A percentile compares a stretch with the other conserved stretches of the same genome.
These are phyloP conservation scores for Gasterosteus nipponicus DNA, from an alignment of 2,113 vertebrate genomes.

Conservation along the genomic window DNA sequence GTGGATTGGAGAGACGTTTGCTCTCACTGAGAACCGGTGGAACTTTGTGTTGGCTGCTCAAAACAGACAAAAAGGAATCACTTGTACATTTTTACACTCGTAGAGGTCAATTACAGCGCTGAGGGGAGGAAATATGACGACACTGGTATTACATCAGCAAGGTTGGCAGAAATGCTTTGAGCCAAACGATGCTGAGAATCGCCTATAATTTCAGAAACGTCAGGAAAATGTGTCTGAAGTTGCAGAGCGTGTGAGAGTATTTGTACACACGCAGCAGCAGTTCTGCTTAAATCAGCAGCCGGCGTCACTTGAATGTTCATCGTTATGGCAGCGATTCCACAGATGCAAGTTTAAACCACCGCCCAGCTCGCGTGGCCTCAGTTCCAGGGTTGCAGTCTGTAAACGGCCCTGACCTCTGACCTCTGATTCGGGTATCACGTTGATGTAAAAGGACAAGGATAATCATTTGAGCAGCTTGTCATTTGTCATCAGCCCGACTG, in stretches of 20 bases:
- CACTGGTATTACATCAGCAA: slow-evolving; percentile 24
- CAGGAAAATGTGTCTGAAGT: not conserved
- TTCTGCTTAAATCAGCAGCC: slow-evolving; percentile 32
- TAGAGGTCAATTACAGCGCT: slow-evolving; percentile 20
- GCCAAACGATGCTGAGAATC: slow-evolving; percentile 4
- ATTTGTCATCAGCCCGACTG: slow-evolving; percentile 55
- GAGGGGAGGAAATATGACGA: slow-evolving; percentile 15
- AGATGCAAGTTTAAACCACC: slow-evolving; percentile 13
- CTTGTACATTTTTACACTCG: slow-evolving; percentile 31
- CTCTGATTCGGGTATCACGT: slow-evolving; percentile 39
- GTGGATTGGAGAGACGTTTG: slow-evolving; percentile 30
- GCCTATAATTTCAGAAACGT: not conserved
- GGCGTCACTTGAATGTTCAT: slow-evolving; percentile 9
- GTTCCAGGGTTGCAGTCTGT: slow-evolving; percentile 37
- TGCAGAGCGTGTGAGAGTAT: not conserved
- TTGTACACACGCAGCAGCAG: not conserved
- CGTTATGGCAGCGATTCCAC: slow-evolving; percentile 2
- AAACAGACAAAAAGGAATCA: not conserved
- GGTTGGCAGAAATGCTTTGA: slow-evolving; percentile 9
- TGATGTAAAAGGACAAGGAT: slow-evolving; percentile 64
- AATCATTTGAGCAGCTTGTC: slow-evolving; percentile 65
- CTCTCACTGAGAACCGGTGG: slow-evolving; percentile 11
- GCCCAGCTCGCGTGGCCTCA: slow-evolving; percentile 15
- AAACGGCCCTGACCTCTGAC: slow-evolving; percentile 52
- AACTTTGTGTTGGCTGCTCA: not conserved